Evolutionary conservation across 92 coral and sea anemone species (phyloP), one percentile per base, ranked within the genome.

Genomic region (Epizoanthus ramosus): DNA sequence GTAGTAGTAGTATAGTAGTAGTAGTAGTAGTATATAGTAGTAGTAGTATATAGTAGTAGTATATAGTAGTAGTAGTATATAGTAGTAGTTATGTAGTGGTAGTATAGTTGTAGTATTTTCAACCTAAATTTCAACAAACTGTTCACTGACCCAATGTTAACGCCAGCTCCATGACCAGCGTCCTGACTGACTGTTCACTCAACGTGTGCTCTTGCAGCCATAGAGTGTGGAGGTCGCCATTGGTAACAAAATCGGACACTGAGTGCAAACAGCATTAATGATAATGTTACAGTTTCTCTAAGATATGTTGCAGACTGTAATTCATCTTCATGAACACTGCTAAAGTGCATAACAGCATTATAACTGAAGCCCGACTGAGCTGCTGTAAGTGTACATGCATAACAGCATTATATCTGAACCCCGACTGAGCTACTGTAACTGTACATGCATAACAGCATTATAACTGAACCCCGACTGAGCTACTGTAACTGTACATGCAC

Each of bases 211-310:
- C 95, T 84, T 91, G 96, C 3, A 85, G 80, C 99, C 99, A 96
- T 53, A 96, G 71, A 59, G 98, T 91, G 79, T 88, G 91, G 33
- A 95, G 91, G 74, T 95, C 98, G 81, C 98, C 94, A 65, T 92
- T 94, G 84, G 92, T 97, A 17, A 95, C 93, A 86, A 95, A 95
- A 71, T 95, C 98, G 53, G 98, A 89, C 61, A 95, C 98, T 95
- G 70, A 0, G 85, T 28, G 31, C 80, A 47, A 14, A 63, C 17
- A 59, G 37, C 28, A 18, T 28, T 28, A 25, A 13, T 31, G 41
- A 10, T 9, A 37, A 60, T 4, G 52, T 58, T 8, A 60, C 22
- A 54, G 47, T 53, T 12, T 68, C 2, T 18, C 19, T 3, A 22
- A 4, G 69, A 6, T 19, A 28, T 8, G 47, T 16, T 28, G 31